Conservation (phyloP, 1,140 invertebrate species). For the Drosophila pseudoobscura region DNA sequence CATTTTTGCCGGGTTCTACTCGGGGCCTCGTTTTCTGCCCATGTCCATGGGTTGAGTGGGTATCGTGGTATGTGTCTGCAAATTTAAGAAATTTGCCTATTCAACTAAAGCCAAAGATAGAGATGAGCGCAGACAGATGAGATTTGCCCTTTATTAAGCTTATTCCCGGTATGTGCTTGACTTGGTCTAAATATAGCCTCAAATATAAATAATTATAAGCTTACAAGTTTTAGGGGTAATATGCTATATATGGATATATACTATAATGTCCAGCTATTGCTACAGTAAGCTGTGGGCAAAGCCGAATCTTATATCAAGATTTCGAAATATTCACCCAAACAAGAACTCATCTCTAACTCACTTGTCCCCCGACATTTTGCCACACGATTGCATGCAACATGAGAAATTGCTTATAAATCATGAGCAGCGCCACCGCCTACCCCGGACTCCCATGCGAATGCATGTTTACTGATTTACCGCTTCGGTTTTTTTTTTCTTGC, state of each 20-base stretch:
- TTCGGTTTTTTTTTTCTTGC: conserved; percentile 26
- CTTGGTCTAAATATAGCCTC: no score
- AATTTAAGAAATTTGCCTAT: conserved; percentile 52
- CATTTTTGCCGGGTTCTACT: conserved; percentile 49
- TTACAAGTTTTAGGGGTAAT: no score
- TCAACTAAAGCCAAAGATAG: conserved; percentile 38
- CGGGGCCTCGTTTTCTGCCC: conserved; percentile 28
- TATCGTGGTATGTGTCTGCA: conserved; percentile 15
- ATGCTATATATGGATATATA: no score
- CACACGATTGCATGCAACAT: conserved; percentile 46
- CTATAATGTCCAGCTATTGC: no score
- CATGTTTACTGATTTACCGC: conserved; percentile 54
- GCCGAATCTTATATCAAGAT: no score
- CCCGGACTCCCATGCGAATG: conserved; percentile 34
- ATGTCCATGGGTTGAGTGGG: neutral
- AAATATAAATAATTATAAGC: no score
- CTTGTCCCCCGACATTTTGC: neutral
- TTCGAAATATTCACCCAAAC: no score
- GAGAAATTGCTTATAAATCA: conserved; percentile 64
- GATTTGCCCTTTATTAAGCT: neutral
- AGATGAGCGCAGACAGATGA: conserved; percentile 17
- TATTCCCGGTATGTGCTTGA: no score
- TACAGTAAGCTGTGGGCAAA: no score
- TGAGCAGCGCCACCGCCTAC: conserved; percentile 5
- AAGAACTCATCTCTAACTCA: no score